Conservation (phyloP, 2,113 vertebrate genomes). For the Melanerpes aurifrons region DNA sequence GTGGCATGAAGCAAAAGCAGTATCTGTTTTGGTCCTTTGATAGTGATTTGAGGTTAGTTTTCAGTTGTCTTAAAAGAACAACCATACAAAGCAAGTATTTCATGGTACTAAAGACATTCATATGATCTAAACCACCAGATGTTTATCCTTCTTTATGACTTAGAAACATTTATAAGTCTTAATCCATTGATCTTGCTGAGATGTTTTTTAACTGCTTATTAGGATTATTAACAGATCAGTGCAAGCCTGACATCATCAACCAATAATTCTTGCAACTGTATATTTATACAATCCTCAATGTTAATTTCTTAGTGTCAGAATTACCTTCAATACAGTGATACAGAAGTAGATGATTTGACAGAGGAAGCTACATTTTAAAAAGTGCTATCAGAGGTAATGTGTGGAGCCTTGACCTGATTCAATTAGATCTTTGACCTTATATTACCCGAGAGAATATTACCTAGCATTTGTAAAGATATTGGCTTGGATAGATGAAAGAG, state of each 20-base stretch:
- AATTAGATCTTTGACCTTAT: constrained; percentile 64
- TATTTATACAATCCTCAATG: constrained; percentile 21
- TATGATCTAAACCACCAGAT: background rate
- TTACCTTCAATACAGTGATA: constrained; percentile 45
- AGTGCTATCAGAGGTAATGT: constrained; percentile 66
- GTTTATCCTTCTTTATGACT: constrained; percentile 7
- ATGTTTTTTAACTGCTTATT: constrained; percentile 48
- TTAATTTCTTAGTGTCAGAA: constrained; percentile 56
- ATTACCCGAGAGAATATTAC: constrained; percentile 48
- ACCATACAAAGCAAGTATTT: background rate
- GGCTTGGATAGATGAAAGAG: constrained; percentile 49
- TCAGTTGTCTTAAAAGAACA: background rate
- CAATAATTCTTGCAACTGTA: constrained; percentile 50
- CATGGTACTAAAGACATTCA: background rate
- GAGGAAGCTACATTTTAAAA: constrained; percentile 57
- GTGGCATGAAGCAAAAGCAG: background rate
- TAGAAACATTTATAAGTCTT: background rate
- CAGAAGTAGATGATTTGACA: constrained; percentile 52
- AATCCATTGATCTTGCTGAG: constrained; percentile 24
- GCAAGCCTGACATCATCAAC: constrained; percentile 47
- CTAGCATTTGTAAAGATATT: constrained; percentile 70
- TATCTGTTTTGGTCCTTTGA: background rate
- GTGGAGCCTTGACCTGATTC: constrained; percentile 62
- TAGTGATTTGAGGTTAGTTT: background rate
- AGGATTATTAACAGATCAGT: constrained; percentile 67